A percentile compares a stretch with the other conserved stretches of the same genome.
phyloP scores from a whole-genome alignment of 2,888 invertebrate species.

The Dichetophora obliterata region DNA sequence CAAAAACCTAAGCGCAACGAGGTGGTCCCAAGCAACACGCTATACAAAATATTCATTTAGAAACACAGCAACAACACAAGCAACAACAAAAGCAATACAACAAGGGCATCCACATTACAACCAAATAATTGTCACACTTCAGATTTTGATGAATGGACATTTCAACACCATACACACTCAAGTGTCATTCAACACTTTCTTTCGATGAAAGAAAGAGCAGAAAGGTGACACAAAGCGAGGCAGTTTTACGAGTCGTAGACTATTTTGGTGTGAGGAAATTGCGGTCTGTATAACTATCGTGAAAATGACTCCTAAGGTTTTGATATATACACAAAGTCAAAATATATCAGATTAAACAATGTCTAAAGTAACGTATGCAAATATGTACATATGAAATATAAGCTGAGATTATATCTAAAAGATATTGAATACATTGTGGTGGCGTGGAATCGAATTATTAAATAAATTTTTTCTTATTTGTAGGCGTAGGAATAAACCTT shows the following conservation, averaged over 20 bases:
- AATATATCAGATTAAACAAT: background rate
- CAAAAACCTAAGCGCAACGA: background rate
- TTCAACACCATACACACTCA: constrained; percentile 8
- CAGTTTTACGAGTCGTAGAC: background rate
- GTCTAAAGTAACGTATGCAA: background rate
- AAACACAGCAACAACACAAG: constrained; percentile 2
- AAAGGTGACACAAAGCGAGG: background rate
- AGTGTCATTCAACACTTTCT: constrained; percentile 14
- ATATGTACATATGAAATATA: too few relatives aligned
- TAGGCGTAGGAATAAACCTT: too few relatives aligned
- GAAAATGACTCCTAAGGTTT: background rate
- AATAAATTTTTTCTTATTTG: too few relatives aligned
- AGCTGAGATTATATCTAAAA: too few relatives aligned
- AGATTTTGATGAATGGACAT: constrained; percentile 32
- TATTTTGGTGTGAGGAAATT: background rate
- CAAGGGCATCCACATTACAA: constrained; percentile 5
- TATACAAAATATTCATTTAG: background rate
- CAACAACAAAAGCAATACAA: background rate
- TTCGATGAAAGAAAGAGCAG: background rate
- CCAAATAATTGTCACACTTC: constrained; percentile 32
- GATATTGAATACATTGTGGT: too few relatives aligned
- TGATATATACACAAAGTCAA: background rate
- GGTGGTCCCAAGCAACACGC: background rate
- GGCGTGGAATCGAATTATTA: too few relatives aligned
- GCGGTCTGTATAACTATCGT: too few relatives aligned